A percentile compares a stretch with the other conserved stretches of the same genome.
Evolutionary conservation across 2,113 vertebrate genomes (phyloP).

Genomic region (Nothobranchius kuhntae): DNA sequence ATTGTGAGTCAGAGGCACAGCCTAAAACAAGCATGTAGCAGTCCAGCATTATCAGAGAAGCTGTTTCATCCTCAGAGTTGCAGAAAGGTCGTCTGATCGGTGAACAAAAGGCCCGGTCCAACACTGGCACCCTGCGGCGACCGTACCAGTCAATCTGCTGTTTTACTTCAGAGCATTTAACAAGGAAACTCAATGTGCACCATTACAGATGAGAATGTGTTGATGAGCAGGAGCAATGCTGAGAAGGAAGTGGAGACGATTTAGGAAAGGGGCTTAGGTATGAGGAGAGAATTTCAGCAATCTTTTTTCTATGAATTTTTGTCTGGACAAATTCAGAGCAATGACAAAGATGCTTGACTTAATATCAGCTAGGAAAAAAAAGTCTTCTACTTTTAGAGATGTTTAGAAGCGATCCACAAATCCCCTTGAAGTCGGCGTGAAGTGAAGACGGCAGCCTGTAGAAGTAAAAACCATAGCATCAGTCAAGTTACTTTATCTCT

Average conservation of each 20-base stretch:
- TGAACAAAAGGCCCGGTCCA: neutral
- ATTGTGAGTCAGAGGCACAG: neutral
- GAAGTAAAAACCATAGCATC: neutral
- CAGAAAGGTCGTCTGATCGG: neutral
- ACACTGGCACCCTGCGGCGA: no score
- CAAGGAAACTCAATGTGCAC: neutral
- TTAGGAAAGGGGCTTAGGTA: neutral
- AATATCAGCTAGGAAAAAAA: no score
- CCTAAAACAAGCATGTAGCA: neutral
- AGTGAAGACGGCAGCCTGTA: neutral
- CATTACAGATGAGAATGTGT: neutral
- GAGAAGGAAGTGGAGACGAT: neutral
- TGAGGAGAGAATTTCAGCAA: no score
- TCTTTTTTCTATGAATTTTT: no score
- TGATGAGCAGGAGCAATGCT: neutral
- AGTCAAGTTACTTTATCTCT: no score
- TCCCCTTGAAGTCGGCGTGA: neutral
- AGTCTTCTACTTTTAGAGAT: no score
- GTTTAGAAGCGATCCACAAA: neutral
- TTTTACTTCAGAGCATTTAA: neutral
- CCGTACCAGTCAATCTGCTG: neutral
- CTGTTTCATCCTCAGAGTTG: neutral
- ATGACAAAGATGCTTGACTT: no score
- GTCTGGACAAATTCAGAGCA: no score
- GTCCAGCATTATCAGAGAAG: neutral